These are phyloP conservation scores for Agapornis roseicollis DNA, from an alignment of 2,113 vertebrate genomes.

Conservation along the genomic window DNA sequence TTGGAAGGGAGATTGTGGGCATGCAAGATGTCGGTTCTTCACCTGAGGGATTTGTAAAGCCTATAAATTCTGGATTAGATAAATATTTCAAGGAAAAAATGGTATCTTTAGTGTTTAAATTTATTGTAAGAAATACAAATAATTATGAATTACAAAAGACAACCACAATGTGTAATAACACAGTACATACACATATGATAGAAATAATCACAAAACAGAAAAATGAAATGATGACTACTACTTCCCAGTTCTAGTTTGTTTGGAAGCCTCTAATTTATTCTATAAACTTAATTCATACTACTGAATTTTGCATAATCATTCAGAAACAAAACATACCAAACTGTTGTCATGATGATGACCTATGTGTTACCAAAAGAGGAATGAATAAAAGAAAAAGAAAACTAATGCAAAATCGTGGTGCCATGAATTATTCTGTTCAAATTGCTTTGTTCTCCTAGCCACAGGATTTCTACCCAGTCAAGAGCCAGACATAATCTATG, in stretches of 20 bases:
- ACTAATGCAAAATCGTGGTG: neutral
- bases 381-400: constrained; percentile 19
- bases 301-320: constrained; percentile 8
- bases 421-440: neutral
- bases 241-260: neutral
- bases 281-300: constrained; percentile 26
- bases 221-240: constrained; percentile 25
- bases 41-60: neutral
- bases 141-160: constrained; percentile 66
- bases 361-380: neutral
- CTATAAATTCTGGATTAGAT: neutral
- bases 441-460: neutral
- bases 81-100: constrained; percentile 52
- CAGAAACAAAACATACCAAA: constrained; percentile 6
- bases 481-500: neutral
- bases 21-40: neutral
- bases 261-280: constrained; percentile 35
- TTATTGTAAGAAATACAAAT: constrained; percentile 67
- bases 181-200: constrained; percentile 48
- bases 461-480: neutral
- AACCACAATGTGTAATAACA: constrained; percentile 51
- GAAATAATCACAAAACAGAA: constrained; percentile 53
- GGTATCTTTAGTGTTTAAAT: constrained; percentile 44
- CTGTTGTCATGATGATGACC: neutral
- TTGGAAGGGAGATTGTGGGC: neutral